Evolutionary conservation across 2,888 invertebrate species (phyloP).

Genomic region (Lymantria dispar): DNA sequence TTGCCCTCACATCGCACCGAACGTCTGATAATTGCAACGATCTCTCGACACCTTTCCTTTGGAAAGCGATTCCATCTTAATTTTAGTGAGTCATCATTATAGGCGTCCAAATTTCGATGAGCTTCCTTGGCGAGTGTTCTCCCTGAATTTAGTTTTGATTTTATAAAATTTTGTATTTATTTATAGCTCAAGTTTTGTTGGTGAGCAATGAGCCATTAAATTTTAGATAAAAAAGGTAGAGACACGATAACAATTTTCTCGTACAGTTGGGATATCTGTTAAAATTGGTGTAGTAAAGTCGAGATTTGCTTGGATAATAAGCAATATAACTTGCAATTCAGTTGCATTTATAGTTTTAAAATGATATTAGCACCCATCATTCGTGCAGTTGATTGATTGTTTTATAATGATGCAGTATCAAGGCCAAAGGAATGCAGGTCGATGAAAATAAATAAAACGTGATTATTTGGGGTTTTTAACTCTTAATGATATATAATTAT

Average conservation of each 20-base stretch:
- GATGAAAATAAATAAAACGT: constrained; percentile 49
- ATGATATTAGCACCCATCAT: constrained; percentile 51
- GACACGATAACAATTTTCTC: not conserved
- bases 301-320: constrained; percentile 17
- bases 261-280: constrained; percentile 20
- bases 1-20: constrained; percentile 61
- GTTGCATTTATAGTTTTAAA: constrained; percentile 39
- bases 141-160: constrained; percentile 7
- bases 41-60: constrained; percentile 78
- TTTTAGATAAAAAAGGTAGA: constrained; percentile 24
- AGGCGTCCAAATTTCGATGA: constrained; percentile 42
- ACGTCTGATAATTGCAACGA: constrained; percentile 68
- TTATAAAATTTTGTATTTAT: constrained; percentile 4
- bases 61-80: constrained; percentile 75
- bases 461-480: constrained; percentile 36
- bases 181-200: constrained; percentile 36
- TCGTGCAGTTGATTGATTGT: constrained; percentile 51
- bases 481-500: too few species aligned
- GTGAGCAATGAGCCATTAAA: constrained; percentile 33
- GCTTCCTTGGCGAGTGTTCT: constrained; percentile 20
- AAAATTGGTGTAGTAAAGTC: constrained; percentile 22
- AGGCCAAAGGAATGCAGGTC: constrained; percentile 58
- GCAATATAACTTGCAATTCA: constrained; percentile 26
- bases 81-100: constrained; percentile 63
- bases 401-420: constrained; percentile 66